These are phyloP conservation scores for Octopus sinensis DNA, from an alignment of 1,140 invertebrate species.

Conservation along the genomic window DNA sequence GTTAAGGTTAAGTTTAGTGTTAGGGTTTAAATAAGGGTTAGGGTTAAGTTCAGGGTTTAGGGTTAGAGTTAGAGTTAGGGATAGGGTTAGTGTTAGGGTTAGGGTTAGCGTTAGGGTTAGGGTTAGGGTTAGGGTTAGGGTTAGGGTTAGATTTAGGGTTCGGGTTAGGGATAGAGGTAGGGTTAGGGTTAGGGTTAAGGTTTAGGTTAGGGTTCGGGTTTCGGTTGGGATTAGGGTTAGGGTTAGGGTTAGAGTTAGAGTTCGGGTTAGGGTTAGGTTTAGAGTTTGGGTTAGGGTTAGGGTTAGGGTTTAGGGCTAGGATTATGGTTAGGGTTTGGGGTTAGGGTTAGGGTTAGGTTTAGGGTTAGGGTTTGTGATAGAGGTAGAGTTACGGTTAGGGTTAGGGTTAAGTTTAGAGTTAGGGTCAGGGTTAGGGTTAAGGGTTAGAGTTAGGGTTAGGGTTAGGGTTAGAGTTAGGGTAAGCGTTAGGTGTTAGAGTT, in stretches of 20 bases:
- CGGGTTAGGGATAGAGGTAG: neutral
- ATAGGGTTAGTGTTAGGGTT: neutral
- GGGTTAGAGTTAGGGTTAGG: neutral
- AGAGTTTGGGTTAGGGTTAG: neutral
- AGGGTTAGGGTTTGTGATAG: neutral
- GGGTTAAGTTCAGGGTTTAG: neutral
- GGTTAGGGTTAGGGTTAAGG: neutral
- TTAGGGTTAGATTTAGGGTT: neutral
- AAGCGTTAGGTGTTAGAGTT: neutral
- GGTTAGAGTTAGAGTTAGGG: constrained; percentile 4
- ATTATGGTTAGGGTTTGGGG: neutral
- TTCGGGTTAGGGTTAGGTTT: neutral
- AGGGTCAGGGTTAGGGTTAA: constrained; percentile 4
- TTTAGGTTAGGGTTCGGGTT: neutral
- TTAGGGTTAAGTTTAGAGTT: neutral
- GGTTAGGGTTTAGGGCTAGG: neutral
- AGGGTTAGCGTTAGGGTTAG: neutral
- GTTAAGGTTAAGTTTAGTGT: neutral
- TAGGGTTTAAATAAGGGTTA: neutral
- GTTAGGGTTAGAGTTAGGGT: neutral
- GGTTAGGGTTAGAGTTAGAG: neutral
- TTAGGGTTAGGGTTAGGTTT: neutral
- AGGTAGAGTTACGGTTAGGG: neutral
- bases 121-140: neutral
- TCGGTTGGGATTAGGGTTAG: neutral